phyloP scores from a whole-genome alignment of 2,888 invertebrate species.

The Steinernema carpocapsae region DNA sequence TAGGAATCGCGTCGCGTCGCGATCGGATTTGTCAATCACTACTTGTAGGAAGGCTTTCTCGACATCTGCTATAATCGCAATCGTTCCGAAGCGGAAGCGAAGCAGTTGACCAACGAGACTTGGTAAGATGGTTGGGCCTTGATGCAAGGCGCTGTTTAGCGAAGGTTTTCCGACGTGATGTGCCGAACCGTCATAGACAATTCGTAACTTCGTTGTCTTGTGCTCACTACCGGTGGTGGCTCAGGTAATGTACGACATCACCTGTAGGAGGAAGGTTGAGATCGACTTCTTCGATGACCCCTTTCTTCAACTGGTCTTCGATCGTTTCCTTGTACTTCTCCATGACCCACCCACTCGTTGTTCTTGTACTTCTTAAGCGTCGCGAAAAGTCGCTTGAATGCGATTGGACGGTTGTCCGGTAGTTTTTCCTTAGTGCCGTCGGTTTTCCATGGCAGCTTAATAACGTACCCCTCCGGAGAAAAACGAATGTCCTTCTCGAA shows the following conservation, averaged over 20 bases:
- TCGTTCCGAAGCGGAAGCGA: conserved; percentile 37
- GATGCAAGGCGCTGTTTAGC: conserved; percentile 44
- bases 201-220: conserved; percentile 43
- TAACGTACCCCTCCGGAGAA: conserved; percentile 26
- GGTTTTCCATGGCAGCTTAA: conserved; percentile 30
- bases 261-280: not conserved
- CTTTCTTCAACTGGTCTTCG: conserved; percentile 45
- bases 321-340: conserved; percentile 43
- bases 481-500: no score
- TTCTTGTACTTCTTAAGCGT: not conserved
- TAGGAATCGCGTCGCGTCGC: conserved; percentile 44
- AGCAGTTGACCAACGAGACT: conserved; percentile 42
- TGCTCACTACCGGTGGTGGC: conserved; percentile 41
- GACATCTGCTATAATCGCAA: conserved; percentile 43
- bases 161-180: conserved; percentile 25
- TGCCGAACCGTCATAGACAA: conserved; percentile 47
- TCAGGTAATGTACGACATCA: conserved; percentile 45
- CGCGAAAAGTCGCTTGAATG: not conserved
- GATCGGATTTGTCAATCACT: no score
- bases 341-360: conserved; percentile 36
- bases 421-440: not conserved
- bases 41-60: no score
- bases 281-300: conserved; percentile 46
- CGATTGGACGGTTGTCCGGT: conserved; percentile 34
- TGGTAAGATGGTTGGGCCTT: conserved; percentile 45